phyloP scores from a whole-genome alignment of 2,797 vertebrate genomes.

The Sebastes reedi region DNA sequence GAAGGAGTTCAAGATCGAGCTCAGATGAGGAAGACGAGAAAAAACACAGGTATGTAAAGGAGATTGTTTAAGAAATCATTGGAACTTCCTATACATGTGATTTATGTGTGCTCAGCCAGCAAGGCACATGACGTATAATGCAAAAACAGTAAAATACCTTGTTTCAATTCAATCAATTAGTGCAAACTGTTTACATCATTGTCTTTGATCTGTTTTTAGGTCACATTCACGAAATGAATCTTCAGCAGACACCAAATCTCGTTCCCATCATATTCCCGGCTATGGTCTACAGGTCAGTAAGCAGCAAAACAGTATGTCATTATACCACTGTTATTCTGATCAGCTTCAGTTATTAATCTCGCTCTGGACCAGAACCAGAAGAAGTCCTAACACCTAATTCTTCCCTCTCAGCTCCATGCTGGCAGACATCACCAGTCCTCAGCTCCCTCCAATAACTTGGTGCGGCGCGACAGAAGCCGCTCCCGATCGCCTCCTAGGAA shows the following conservation, averaged over 20 bases:
- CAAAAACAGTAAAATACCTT: neutral
- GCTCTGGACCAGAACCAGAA: neutral
- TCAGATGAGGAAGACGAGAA: constrained; percentile 78
- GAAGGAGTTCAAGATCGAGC: constrained; percentile 76
- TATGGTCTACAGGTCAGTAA: constrained; percentile 90
- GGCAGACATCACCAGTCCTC: constrained; percentile 63
- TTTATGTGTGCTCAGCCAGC: neutral
- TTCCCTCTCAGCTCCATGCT: constrained; percentile 76
- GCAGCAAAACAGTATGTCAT: neutral
- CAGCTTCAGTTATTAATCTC: neutral
- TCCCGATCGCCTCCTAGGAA: constrained; percentile 80
- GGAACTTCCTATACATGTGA: neutral
- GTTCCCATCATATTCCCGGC: constrained; percentile 71
- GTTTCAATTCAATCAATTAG: neutral
- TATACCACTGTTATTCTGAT: neutral
- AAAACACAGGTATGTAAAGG: constrained; percentile 67
- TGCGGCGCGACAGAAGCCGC: constrained; percentile 69
- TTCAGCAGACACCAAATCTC: constrained; percentile 40
- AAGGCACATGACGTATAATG: neutral
- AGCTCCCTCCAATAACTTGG: constrained; percentile 49
- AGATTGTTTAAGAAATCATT: neutral
- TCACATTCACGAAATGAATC: constrained; percentile 73
- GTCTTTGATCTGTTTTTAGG: constrained; percentile 61
- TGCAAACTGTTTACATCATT: neutral
- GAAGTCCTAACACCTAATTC: neutral